Evolutionary conservation across 2,888 invertebrate genomes (phyloP).

Genomic region (Cristatella mucedo): DNA sequence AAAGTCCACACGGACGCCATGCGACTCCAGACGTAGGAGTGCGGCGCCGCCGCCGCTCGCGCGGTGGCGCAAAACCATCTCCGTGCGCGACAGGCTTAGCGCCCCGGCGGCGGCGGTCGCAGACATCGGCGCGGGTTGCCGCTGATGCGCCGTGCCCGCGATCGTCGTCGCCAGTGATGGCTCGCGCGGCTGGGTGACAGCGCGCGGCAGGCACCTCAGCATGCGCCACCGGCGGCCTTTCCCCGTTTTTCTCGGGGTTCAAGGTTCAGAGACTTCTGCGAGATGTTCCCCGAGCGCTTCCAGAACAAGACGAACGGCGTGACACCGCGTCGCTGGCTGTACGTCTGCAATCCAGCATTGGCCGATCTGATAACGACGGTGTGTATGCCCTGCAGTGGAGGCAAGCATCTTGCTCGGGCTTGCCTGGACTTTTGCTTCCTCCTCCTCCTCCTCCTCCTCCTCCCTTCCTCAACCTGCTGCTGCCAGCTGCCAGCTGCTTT

Average conservation of each 20-base stretch:
- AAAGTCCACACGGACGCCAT: slow-evolving; percentile 70
- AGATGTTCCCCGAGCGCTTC: slow-evolving; percentile 85
- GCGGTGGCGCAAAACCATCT: not conserved
- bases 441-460: not conserved
- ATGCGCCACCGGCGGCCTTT: slow-evolving; percentile 52
- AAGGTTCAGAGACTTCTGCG: slow-evolving; percentile 73
- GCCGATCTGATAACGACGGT: slow-evolving; percentile 81
- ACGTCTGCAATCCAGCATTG: slow-evolving; percentile 88
- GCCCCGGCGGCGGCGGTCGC: no score
- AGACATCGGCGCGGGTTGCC: not conserved
- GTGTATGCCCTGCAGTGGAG: no score
- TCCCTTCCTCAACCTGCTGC: not conserved
- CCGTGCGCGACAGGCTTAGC: no score
- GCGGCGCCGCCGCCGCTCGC: no score
- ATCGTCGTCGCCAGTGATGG: not conserved
- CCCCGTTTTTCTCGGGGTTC: slow-evolving; percentile 4
- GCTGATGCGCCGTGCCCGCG: not conserved
- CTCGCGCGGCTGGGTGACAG: not conserved
- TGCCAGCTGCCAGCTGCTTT: no score
- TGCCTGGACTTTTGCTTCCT: no score
- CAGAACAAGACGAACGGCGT: slow-evolving; percentile 99
- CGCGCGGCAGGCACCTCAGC: slow-evolving; percentile 60
- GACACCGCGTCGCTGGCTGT: slow-evolving; percentile 90
- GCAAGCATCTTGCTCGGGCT: not conserved
- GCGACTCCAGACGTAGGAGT: not conserved